Conservation (phyloP, 2,797 vertebrate genomes). For the Dipus sagitta region DNA sequence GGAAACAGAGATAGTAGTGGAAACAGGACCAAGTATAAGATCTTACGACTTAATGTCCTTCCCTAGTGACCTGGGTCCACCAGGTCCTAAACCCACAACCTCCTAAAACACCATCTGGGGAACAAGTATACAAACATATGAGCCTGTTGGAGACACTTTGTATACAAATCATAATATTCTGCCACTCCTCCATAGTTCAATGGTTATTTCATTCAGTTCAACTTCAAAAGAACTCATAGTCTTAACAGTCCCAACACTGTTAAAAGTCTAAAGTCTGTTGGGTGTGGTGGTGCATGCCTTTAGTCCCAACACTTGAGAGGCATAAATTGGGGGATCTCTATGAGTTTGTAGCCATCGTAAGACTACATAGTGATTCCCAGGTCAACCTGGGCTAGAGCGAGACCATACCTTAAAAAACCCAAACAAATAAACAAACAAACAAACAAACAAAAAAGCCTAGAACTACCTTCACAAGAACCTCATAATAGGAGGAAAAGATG, state of each 20-base stretch:
- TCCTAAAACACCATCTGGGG: neutral
- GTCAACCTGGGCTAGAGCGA: too few relatives aligned
- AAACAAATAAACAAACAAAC: too few relatives aligned
- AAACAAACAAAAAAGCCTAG: too few relatives aligned
- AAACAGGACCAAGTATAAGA: neutral
- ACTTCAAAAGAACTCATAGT: neutral
- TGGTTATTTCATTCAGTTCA: neutral
- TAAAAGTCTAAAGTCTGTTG: neutral
- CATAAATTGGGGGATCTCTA: too few relatives aligned
- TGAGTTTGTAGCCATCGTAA: too few relatives aligned
- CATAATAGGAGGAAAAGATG: too few relatives aligned
- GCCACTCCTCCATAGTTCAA: neutral
- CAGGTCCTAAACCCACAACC: neutral
- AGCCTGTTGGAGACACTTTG: neutral
- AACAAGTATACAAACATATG: neutral
- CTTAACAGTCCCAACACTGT: neutral
- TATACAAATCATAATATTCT: neutral
- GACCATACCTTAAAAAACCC: too few relatives aligned
- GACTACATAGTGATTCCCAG: too few relatives aligned
- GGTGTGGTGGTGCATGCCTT: too few relatives aligned
- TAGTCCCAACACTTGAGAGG: too few relatives aligned
- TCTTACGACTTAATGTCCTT: neutral
- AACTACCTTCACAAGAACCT: too few relatives aligned
- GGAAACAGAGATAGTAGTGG: neutral
- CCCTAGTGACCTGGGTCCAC: too few relatives aligned